Evolutionary conservation across 2,888 invertebrate genomes (phyloP), one percentile per base, ranked within the genome.

Genomic region (Cryptocheilus praepositus): DNA sequence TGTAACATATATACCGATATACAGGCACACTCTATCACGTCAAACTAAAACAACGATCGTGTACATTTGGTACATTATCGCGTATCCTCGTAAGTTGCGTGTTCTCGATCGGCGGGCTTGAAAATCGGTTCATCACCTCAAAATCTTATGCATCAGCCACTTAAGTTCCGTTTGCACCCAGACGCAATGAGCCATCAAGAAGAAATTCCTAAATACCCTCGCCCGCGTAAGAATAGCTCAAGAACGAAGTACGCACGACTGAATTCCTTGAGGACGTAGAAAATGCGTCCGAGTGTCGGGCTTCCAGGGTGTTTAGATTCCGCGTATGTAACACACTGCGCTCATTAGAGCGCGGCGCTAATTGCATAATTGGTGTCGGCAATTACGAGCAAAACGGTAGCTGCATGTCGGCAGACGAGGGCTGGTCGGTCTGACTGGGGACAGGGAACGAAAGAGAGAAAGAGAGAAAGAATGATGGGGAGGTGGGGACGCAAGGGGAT

Each of bases 361-460:
- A 87, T 87, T 85, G 81, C 64, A 85, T 87, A 86, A 87, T 86
- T 86, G 86, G 72, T 75, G 81, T 64, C 77, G 84, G 80, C 81
- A 77, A 77, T 79, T 77, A 80, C 71, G 75, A 72, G 79, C 76
- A 80, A 84, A 82, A 81, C 77, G 77, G 49, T 73, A 78, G 74
- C 73, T 66, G 74, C 73, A 55, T 11, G 36, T 67, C 64, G 71
- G 13, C 25, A 25, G 25, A 25, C 25, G 25, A 25, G 25, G 25
- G 25, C 25, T 25, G 25, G 36, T 36, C 8, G 7, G 36, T 7
- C 36, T 25, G 49, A 13, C 49, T 1, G 49, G 8, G 18, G 49
- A 16, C 4, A n/a, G 49, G 15, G n/a, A 16, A 8, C 18, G 2
- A 16, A 49, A 49, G 56, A 43, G 49, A 66, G 67, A 71, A 63